Percentiles rank a stretch among this genome's conserved stretches.
Conservation (phyloP, 2,113 vertebrate genomes). For the Buteo buteo region DNA sequence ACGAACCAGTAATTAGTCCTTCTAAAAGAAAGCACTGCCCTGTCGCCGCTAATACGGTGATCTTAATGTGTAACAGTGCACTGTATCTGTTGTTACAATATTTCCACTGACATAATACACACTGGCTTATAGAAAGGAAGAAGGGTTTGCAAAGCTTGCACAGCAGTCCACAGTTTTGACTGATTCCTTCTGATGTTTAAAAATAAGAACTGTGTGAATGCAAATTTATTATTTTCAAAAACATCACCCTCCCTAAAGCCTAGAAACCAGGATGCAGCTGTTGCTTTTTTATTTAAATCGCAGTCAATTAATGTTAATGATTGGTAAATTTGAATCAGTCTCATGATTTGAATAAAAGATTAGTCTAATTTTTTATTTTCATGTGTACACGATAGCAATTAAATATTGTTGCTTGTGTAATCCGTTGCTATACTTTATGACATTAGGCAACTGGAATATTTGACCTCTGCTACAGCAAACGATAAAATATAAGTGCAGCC, state of each 20-base stretch:
- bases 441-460: conserved; percentile 1
- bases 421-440: background rate
- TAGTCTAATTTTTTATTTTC: conserved; percentile 54
- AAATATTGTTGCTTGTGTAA: conserved; percentile 17
- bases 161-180: background rate
- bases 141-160: background rate
- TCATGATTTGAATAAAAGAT: conserved; percentile 13
- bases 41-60: background rate
- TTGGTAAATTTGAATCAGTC: conserved; percentile 10
- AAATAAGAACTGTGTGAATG: conserved; percentile 48
- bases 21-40: background rate
- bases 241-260: background rate
- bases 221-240: conserved; percentile 42
- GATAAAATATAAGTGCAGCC: background rate
- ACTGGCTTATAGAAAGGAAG: background rate
- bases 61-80: background rate
- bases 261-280: conserved; percentile 38
- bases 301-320: conserved; percentile 40
- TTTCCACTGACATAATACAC: background rate
- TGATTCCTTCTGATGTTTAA: conserved; percentile 43
- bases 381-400: conserved; percentile 52
- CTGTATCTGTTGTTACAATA: background rate
- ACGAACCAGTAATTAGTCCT: background rate
- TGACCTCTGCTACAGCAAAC: conserved; percentile 36
- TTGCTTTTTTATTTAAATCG: background rate